Percentiles rank a stretch among this genome's conserved stretches.
Evolutionary conservation across 1,140 invertebrate genomes (phyloP).

Genomic region (Drosophila trapezifrons): DNA sequence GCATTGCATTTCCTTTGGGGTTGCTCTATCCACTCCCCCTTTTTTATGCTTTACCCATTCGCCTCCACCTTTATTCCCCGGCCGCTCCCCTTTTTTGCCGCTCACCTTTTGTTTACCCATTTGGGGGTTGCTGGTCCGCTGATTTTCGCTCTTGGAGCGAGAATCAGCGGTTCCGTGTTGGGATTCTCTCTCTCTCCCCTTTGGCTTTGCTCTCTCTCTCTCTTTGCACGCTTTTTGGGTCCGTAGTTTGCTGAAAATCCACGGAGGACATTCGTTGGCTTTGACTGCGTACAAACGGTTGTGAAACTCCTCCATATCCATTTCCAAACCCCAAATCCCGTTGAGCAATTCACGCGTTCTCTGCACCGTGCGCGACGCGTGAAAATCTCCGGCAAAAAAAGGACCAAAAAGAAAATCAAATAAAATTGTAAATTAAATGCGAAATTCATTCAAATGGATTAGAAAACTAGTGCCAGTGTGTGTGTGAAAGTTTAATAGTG

Average conservation of each 20-base stretch:
- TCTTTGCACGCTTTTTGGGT: conserved; percentile 52
- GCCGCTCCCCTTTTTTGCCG: conserved; percentile 13
- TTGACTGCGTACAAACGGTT: conserved; percentile 80
- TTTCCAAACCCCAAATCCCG: conserved; percentile 34
- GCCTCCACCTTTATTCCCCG: conserved; percentile 3
- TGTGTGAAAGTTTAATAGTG: conserved; percentile 13
- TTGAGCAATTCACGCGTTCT: conserved; percentile 35
- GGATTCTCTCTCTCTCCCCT: conserved; percentile 34
- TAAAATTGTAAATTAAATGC: conserved; percentile 33
- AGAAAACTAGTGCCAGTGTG: conserved; percentile 21
- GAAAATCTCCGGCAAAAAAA: conserved; percentile 45
- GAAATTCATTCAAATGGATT: conserved; percentile 1
- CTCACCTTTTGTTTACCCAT: conserved; percentile 56
- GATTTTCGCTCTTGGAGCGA: conserved; percentile 42
- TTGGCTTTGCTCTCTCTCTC: conserved; percentile 17
- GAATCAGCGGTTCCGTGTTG: conserved; percentile 69
- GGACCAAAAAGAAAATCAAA: conserved; percentile 27
- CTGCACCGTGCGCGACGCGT: conserved; percentile 63
- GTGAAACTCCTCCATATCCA: conserved; percentile 59
- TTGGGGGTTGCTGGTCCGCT: conserved; percentile 60
- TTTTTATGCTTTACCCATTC: conserved; percentile 4
- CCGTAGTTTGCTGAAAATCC: conserved; percentile 45
- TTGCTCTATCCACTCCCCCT: conserved; percentile 44
- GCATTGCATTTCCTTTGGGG: conserved; percentile 50
- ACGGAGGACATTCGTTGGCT: conserved; percentile 73